Base-by-base conservation (phyloP, 2,113 vertebrate species). In the Blennius ocellaris region DNA sequence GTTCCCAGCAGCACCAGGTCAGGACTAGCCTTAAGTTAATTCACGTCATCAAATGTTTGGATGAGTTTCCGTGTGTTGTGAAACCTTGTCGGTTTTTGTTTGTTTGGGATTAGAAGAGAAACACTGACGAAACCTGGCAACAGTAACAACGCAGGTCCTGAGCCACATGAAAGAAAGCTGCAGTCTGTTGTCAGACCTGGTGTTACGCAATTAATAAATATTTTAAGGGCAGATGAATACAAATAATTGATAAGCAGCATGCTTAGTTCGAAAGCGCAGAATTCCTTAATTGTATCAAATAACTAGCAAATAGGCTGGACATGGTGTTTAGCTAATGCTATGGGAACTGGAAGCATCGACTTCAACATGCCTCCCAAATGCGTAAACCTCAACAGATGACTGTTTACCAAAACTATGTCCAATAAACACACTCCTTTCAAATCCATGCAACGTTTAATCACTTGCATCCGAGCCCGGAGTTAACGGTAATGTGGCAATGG, bases 1-100 rank as follows among this genome's bases (percentile, higher is more conserved):
- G 30, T 40, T 52, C 66, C 45, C 73, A 72, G 8, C 49, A 50
- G 37, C 17, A 70, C 57, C 81, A 81, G 59, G 78, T 66, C 72
- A 21, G 15, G 30, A 79, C 78, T 69, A 39, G 75, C 63, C 21
- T 68, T 30, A 3, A 11, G 39, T 30, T 21, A 17, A 37, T 62
- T 67, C 21, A 54, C 11, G 11, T 71, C 38, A 44, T 30, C 12
- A 56, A 43, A 15, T 36, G 67, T 43, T 67, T 15, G 14, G 37
- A 82, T 30, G 9, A 47, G 9, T 73, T 40, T 61, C 36, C n/a
- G 36, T 44, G 15, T 39, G 12, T 59, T 54, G n/a, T 51, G 30
- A 69, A 64, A 74, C 11, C 41, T 57, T 58, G 74, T 44, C 45
- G 10, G 14, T 6, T 67, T 43, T 36, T 30, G 37, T 39, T 78